Evolutionary conservation across 2,797 vertebrate genomes (phyloP), one percentile per base, ranked within the genome.

Genomic region (Gymnoscopelus microlampas): DNA sequence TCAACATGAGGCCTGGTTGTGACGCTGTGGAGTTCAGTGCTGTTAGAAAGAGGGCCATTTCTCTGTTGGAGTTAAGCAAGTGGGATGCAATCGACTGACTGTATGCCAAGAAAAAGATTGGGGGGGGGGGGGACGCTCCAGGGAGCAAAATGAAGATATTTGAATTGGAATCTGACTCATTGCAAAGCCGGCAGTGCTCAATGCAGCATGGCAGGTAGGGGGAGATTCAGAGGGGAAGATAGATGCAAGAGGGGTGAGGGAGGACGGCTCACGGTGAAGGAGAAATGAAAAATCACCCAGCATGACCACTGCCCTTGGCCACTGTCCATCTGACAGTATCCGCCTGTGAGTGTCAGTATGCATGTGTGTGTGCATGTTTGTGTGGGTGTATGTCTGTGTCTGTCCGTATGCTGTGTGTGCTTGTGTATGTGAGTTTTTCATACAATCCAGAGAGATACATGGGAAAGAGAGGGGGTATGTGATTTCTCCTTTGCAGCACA

Each of bases 221-320:
- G 65, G 79, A 63, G 53, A 60, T 24, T 50, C 63, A 44, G 9
- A 44, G 29, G 53, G 15, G 63, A 26, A 74, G 60, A 64, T 47
- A 3, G 63, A 68, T 61, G 53, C 7, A 67, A 48, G 35, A 50
- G 39, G 53, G 63, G 15, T 54, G 19, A 39, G 65, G 51, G 70
- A 71, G 70, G 74, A 71, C 55, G 68, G 72, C 71, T 83, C 81
- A 58, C 64, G 78, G 70, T 63, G 68, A 74, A 78, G 77, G 78
- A 81, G 70, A 81, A 81, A 88, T 80, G 73, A 86, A 76, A 87
- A 85, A 76, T 67, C 87, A 87, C 74, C 68, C 88, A 85, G 82
- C 85, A 80, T 84, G 84, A 86, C 85, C 80, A 81, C 71, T 85
- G 86, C 81, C 79, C 82, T 88, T 80, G 84, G 85, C 78, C 74